A percentile compares a stretch with the other conserved stretches of the same genome.
Evolutionary conservation across 2,113 vertebrate species (phyloP).

Genomic region (Oryzias celebensis): DNA sequence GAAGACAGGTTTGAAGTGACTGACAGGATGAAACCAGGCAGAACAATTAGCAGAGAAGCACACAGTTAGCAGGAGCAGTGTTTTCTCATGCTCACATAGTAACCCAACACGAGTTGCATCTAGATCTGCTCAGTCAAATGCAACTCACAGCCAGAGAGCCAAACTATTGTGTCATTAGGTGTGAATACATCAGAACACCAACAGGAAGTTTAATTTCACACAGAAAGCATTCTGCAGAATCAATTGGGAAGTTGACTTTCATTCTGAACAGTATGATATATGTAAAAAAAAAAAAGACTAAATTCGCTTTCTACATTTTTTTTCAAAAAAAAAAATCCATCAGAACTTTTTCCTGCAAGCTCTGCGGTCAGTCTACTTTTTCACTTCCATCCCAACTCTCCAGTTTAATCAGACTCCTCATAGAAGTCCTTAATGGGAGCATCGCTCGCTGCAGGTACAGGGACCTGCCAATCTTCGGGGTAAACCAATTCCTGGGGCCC

Average conservation of each 20-base stretch:
- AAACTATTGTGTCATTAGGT: constrained; percentile 44
- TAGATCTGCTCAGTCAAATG: too few relatives aligned
- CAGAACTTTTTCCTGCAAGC: not conserved
- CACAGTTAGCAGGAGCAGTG: too few relatives aligned
- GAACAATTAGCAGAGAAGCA: too few relatives aligned
- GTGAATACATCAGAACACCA: constrained; percentile 21
- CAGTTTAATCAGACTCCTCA: not conserved
- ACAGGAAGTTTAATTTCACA: constrained; percentile 19
- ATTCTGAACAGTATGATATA: too few relatives aligned
- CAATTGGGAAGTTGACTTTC: not conserved
- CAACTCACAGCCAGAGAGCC: not conserved
- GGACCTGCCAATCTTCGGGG: constrained; percentile 21
- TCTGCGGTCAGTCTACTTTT: not conserved
- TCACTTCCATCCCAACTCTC: not conserved
- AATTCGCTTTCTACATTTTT: not conserved
- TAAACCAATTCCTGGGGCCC: constrained; percentile 33
- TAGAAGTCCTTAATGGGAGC: constrained; percentile 13
- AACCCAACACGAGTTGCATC: too few relatives aligned
- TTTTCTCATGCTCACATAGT: too few relatives aligned
- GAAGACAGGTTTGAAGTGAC: too few relatives aligned
- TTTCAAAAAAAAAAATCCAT: not conserved
- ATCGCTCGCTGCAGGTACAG: not conserved
- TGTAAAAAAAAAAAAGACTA: not conserved
- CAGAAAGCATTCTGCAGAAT: constrained; percentile 22
- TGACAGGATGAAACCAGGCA: too few relatives aligned